Percentiles rank a stretch among this genome's conserved stretches.
Conservation (phyloP, 2,113 vertebrate species). For the Tringa solitaria region DNA sequence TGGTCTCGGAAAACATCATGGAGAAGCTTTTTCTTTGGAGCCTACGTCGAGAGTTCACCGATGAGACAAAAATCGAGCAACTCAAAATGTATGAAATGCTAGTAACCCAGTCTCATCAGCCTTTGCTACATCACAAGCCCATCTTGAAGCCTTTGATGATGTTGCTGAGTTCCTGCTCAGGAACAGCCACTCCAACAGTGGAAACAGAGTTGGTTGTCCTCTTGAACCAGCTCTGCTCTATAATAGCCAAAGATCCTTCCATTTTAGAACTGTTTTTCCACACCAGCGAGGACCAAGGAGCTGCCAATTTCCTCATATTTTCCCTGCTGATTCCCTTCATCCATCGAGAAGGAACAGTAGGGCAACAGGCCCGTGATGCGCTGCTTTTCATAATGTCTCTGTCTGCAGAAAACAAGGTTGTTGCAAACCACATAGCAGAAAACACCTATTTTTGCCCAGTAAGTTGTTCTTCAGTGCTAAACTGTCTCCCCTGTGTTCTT, state of each 20-base stretch:
- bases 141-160: constrained; percentile 95
- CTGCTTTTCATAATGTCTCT: constrained; percentile 95
- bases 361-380: constrained; percentile 93
- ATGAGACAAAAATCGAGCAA: constrained; percentile 95
- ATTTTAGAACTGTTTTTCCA: constrained; percentile 97
- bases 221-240: constrained; percentile 92
- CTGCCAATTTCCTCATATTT: constrained; percentile 98
- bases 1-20: constrained; percentile 97
- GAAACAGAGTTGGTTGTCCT: constrained; percentile 90
- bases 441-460: constrained; percentile 98
- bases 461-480: constrained; percentile 54
- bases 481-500: not conserved
- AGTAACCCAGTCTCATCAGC: constrained; percentile 90
- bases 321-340: constrained; percentile 96
- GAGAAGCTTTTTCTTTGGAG: constrained; percentile 99
- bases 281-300: constrained; percentile 96
- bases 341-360: constrained; percentile 91
- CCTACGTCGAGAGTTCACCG: constrained; percentile 90
- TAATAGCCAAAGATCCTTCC: constrained; percentile 92
- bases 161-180: constrained; percentile 92
- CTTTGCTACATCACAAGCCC: constrained; percentile 94
- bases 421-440: constrained; percentile 89
- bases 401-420: constrained; percentile 89
- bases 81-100: constrained; percentile 97
- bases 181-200: constrained; percentile 77